Percentiles rank a stretch among this genome's conserved stretches.
These are phyloP conservation scores for Drosophila seguyi DNA, from an alignment of 1,140 invertebrate species.

Conservation along the genomic window DNA sequence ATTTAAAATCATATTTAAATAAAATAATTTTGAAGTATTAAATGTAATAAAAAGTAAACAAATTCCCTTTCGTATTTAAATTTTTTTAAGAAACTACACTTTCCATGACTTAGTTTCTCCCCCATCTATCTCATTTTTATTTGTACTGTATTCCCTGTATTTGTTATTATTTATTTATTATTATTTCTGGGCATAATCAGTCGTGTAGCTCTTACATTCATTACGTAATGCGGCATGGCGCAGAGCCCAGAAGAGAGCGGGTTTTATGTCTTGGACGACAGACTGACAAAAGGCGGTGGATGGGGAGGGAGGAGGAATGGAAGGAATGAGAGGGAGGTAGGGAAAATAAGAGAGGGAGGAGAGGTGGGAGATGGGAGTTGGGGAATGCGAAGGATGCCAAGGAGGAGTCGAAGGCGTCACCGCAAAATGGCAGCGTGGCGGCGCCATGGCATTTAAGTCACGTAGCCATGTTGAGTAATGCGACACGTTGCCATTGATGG, in stretches of 20 bases:
- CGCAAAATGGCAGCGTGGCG: constrained; percentile 59
- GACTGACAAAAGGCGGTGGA: constrained; percentile 9
- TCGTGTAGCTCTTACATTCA: constrained; percentile 61
- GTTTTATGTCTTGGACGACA: constrained; percentile 51
- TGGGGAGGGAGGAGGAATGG: neutral
- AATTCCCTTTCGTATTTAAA: neutral
- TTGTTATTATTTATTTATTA: constrained; percentile 13
- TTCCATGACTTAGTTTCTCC: neutral
- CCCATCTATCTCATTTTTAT: neutral
- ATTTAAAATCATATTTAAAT: neutral
- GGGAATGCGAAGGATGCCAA: too few species aligned
- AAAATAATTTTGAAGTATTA: neutral
- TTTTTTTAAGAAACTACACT: too few species aligned
- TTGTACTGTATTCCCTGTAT: neutral
- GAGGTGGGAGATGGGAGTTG: too few species aligned
- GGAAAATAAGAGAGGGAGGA: neutral
- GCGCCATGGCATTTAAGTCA: constrained; percentile 76
- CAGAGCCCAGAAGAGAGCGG: constrained; percentile 9
- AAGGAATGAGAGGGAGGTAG: neutral
- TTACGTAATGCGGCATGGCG: constrained; percentile 67
- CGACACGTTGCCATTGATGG: constrained; percentile 81
- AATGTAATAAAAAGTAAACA: neutral
- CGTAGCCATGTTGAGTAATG: constrained; percentile 79
- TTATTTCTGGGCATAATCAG: constrained; percentile 60
- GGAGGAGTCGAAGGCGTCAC: neutral